Percentiles rank a stretch among this genome's conserved stretches.
phyloP scores from a whole-genome alignment of 1,140 invertebrate species.

The Dolichoris vasculosae region DNA sequence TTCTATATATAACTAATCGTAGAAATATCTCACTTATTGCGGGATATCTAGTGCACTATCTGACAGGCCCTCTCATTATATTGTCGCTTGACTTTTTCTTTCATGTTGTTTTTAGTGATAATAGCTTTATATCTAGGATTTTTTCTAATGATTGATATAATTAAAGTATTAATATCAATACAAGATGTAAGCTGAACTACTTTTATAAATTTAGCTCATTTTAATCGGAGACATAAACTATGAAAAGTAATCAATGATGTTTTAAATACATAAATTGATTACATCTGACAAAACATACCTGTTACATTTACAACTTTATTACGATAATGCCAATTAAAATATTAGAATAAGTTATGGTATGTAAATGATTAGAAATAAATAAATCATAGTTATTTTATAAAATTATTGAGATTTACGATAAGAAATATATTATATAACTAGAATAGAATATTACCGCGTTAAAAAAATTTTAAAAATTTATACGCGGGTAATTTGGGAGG shows the following conservation, averaged over 20 bases:
- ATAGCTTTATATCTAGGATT: not conserved
- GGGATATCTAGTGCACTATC: constrained; percentile 56
- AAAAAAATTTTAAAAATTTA: not conserved
- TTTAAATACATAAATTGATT: not conserved
- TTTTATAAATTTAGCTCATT: not conserved
- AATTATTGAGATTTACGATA: not conserved
- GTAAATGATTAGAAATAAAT: too few species aligned
- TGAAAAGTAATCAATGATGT: not conserved
- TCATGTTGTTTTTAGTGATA: not conserved
- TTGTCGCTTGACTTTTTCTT: constrained; percentile 23
- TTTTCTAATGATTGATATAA: not conserved
- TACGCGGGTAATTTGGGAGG: constrained; percentile 12
- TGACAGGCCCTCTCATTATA: constrained; percentile 39
- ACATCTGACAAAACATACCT: not conserved
- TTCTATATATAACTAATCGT: constrained; percentile 31
- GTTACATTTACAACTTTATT: too few species aligned
- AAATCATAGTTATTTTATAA: too few species aligned
- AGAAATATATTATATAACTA: not conserved
- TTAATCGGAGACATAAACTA: not conserved
- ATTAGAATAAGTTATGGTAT: too few species aligned
- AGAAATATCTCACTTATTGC: constrained; percentile 56
- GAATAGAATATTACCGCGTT: not conserved
- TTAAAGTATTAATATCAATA: not conserved
- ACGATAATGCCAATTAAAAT: too few species aligned
- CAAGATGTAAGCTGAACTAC: not conserved